Conservation (phyloP, 2,888 invertebrate species). For the Prenolepis imparis region DNA sequence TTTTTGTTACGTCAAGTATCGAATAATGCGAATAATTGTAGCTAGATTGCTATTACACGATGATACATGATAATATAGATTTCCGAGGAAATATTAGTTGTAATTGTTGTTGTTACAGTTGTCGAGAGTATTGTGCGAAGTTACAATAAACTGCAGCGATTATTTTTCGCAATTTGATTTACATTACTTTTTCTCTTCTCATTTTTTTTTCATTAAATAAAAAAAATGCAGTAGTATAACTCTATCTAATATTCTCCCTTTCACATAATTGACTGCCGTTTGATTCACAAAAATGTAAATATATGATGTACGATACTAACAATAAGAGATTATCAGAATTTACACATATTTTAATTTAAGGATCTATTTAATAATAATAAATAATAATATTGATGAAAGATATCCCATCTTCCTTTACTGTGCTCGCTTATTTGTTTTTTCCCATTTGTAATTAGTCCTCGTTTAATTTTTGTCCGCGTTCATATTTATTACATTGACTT, state of each 20-base stretch:
- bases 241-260: background rate
- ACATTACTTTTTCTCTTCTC: background rate
- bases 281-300: background rate
- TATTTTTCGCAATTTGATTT: background rate
- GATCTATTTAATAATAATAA: background rate
- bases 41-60: constrained; percentile 10
- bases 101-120: background rate
- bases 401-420: background rate
- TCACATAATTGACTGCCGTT: background rate
- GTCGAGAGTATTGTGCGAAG: background rate
- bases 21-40: constrained; percentile 39
- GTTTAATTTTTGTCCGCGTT: background rate
- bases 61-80: constrained; percentile 1
- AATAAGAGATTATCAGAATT: background rate
- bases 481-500: background rate
- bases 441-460: background rate
- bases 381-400: background rate
- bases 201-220: background rate
- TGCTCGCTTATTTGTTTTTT: background rate
- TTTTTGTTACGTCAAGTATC: constrained; percentile 30
- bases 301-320: background rate
- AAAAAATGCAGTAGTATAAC: background rate
- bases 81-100: background rate
- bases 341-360: background rate
- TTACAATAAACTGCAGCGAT: background rate